Conservation (phyloP, 1,140 invertebrate species). For the Parasteatoda tepidariorum region DNA sequence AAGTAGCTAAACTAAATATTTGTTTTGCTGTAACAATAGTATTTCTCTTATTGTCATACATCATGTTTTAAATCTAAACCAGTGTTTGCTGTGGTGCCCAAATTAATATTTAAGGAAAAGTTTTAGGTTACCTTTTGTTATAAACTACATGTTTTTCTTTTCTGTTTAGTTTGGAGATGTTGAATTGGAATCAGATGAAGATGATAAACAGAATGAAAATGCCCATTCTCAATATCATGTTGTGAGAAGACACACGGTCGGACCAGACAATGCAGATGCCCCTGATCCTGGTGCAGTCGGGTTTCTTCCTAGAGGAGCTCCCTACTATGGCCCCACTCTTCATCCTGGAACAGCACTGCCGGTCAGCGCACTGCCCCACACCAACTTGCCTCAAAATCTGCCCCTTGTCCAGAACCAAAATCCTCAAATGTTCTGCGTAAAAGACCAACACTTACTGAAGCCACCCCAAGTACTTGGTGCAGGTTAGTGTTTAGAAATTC, state of each 20-base stretch:
- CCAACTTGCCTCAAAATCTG: constrained; percentile 80
- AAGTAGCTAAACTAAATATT: no score
- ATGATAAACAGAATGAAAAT: constrained; percentile 65
- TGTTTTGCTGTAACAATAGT: no score
- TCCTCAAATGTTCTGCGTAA: constrained; percentile 86
- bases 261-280: constrained; percentile 75
- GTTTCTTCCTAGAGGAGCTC: constrained; percentile 35
- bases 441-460: constrained; percentile 93
- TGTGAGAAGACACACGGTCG: constrained; percentile 89
- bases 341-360: constrained; percentile 62
- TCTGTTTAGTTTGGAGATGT: constrained; percentile 74
- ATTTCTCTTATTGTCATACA: no score
- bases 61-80: no score
- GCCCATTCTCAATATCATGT: constrained; percentile 70
- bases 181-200: constrained; percentile 73
- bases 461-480: constrained; percentile 89
- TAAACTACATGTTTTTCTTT: neutral
- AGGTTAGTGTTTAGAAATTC: constrained; percentile 73
- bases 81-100: no score
- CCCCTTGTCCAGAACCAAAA: constrained; percentile 81
- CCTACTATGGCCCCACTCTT: constrained; percentile 49
- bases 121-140: no score
- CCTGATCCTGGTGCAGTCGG: constrained; percentile 54
- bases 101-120: no score
- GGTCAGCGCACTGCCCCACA: constrained; percentile 72